phyloP scores from a whole-genome alignment of 2,888 invertebrate species.

The Ophion costatus region DNA sequence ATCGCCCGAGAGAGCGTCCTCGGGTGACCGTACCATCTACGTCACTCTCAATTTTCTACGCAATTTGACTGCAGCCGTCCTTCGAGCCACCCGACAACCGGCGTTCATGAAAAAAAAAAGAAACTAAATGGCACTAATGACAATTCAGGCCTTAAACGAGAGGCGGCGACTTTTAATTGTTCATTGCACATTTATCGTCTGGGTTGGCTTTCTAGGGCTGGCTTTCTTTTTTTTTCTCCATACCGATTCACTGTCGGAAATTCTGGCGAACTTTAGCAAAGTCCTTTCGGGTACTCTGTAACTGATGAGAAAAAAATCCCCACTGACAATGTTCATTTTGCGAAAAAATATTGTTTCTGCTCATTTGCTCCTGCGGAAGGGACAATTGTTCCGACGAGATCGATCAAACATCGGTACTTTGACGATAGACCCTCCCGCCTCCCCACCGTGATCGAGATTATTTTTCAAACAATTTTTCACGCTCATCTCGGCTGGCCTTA shows the following conservation, averaged over 20 bases:
- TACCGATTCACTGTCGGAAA: background rate
- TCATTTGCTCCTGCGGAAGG: background rate
- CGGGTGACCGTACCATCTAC: background rate
- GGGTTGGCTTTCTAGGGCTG: background rate
- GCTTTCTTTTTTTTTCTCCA: background rate
- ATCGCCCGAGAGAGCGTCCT: background rate
- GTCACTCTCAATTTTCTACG: background rate
- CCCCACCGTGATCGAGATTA: background rate
- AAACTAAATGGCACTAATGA: background rate
- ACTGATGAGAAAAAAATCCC: background rate
- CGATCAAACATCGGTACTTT: background rate
- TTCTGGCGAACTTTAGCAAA: background rate
- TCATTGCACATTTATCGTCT: background rate
- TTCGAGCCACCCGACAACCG: background rate
- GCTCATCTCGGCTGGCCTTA: constrained; percentile 38
- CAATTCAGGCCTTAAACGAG: background rate
- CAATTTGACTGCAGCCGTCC: background rate
- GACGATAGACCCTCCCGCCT: too few relatives aligned
- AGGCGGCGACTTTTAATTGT: background rate
- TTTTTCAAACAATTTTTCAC: background rate
- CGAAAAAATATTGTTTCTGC: background rate
- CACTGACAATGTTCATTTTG: background rate
- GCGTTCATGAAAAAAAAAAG: background rate
- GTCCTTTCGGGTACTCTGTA: background rate
- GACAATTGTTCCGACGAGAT: background rate